These are phyloP conservation scores for Aplodontia rufa DNA, from an alignment of 2,113 vertebrate species.

Conservation along the genomic window DNA sequence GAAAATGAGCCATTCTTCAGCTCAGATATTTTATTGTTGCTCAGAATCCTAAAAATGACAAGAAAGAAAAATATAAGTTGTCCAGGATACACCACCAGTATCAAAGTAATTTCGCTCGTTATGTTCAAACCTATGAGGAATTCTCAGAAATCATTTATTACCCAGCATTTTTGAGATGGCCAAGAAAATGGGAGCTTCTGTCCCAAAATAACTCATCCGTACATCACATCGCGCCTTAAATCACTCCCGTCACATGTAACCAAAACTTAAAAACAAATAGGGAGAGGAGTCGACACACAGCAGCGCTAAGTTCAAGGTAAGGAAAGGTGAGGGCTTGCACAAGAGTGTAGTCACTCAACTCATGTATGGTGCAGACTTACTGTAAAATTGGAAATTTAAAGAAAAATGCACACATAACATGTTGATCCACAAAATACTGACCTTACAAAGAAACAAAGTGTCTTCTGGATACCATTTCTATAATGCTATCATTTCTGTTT, in stretches of 20 bases:
- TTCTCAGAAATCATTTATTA: constrained; percentile 13
- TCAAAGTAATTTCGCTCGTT: constrained; percentile 16
- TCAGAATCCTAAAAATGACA: constrained; percentile 91
- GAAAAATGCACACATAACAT: not conserved
- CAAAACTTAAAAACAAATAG: not conserved
- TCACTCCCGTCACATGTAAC: not conserved
- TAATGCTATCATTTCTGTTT: not conserved
- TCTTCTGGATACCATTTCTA: not conserved
- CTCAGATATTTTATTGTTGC: constrained; percentile 97
- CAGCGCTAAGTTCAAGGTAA: not conserved
- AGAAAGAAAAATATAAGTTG: constrained; percentile 41
- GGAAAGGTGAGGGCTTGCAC: not conserved
- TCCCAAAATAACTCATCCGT: not conserved
- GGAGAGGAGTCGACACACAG: not conserved
- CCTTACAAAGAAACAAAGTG: not conserved
- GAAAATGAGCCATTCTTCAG: constrained; percentile 95
- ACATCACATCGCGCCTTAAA: not conserved
- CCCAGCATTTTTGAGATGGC: not conserved
- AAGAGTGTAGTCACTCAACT: not conserved
- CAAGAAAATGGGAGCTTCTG: not conserved
- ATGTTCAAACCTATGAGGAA: not conserved
- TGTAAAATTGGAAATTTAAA: not conserved
- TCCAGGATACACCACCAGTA: not conserved
- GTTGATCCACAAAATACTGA: not conserved
- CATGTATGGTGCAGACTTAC: not conserved